phyloP scores from a whole-genome alignment of 1,140 invertebrate genomes.

The Limonius californicus region DNA sequence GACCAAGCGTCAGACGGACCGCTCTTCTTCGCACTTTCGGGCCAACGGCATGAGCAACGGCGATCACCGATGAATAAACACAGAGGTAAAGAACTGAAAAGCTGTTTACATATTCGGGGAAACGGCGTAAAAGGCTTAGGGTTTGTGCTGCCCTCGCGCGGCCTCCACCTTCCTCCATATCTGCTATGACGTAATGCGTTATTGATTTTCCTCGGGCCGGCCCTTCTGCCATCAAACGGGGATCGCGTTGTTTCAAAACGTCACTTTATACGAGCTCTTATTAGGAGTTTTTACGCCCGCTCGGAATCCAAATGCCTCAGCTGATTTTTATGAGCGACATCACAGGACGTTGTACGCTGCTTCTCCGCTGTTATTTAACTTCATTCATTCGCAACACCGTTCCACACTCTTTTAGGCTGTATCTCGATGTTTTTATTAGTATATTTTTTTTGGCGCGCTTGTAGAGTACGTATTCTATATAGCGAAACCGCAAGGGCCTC shows the following conservation, averaged over 20 bases:
- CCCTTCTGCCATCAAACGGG: slow-evolving; percentile 4
- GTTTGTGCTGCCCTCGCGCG: slow-evolving; percentile 13
- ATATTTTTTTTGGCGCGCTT: background rate
- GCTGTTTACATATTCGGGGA: background rate
- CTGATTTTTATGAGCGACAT: slow-evolving; percentile 33
- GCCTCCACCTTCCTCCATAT: background rate
- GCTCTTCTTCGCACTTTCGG: too few relatives aligned
- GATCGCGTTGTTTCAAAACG: slow-evolving; percentile 23
- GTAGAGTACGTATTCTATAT: background rate
- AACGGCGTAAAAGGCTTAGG: background rate
- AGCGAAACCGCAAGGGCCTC: slow-evolving; percentile 3
- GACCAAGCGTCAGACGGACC: background rate
- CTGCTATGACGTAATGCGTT: slow-evolving; percentile 34
- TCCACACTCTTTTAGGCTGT: background rate
- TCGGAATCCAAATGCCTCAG: slow-evolving; percentile 29
- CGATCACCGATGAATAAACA: too few relatives aligned
- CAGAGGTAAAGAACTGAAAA: background rate
- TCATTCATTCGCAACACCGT: slow-evolving; percentile 8
- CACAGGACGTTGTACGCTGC: slow-evolving; percentile 9
- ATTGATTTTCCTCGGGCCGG: slow-evolving; percentile 31
- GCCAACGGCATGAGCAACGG: background rate
- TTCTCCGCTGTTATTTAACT: slow-evolving; percentile 2
- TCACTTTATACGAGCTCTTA: slow-evolving; percentile 31
- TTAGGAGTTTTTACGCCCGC: slow-evolving; percentile 29
- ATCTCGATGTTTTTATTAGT: background rate